phyloP scores from a whole-genome alignment of 1,140 invertebrate species.

The Caenorhabditis inopinata region DNA sequence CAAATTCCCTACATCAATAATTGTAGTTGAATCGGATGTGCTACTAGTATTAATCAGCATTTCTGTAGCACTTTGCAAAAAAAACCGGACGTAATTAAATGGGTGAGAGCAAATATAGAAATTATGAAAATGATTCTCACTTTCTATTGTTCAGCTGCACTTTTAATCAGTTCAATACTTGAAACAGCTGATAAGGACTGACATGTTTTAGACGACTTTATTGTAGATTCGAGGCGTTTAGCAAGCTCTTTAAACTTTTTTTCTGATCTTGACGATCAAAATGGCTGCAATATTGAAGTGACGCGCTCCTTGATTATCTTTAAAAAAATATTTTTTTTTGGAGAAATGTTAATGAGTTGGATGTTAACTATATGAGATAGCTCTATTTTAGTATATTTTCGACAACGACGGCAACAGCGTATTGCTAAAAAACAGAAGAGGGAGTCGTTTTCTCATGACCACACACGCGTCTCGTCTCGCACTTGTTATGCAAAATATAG shows the following conservation, averaged over 20 bases:
- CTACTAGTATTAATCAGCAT: slow-evolving; percentile 24
- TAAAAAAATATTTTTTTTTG: background rate
- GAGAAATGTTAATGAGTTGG: background rate
- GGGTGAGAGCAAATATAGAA: background rate
- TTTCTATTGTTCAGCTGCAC: background rate
- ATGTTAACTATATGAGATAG: background rate
- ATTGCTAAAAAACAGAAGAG: background rate
- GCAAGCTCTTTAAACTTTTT: background rate
- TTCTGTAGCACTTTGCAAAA: background rate
- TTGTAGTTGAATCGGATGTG: background rate
- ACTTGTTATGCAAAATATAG: slow-evolving; percentile 29
- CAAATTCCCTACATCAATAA: background rate
- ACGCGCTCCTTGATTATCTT: too few species aligned
- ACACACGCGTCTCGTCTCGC: slow-evolving; percentile 19
- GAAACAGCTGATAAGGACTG: background rate
- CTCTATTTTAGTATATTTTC: slow-evolving; percentile 21
- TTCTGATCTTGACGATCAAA: too few species aligned
- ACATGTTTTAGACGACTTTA: too few species aligned
- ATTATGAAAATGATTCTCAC: background rate
- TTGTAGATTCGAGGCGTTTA: too few species aligned
- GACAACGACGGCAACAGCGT: slow-evolving; percentile 8
- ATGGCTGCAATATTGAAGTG: too few species aligned
- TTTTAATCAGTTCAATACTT: slow-evolving; percentile 19
- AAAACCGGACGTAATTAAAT: background rate
- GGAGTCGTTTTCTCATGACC: slow-evolving; percentile 5